These are phyloP conservation scores for Cephonodes hylas DNA, from an alignment of 2,888 invertebrate genomes.

Conservation along the genomic window DNA sequence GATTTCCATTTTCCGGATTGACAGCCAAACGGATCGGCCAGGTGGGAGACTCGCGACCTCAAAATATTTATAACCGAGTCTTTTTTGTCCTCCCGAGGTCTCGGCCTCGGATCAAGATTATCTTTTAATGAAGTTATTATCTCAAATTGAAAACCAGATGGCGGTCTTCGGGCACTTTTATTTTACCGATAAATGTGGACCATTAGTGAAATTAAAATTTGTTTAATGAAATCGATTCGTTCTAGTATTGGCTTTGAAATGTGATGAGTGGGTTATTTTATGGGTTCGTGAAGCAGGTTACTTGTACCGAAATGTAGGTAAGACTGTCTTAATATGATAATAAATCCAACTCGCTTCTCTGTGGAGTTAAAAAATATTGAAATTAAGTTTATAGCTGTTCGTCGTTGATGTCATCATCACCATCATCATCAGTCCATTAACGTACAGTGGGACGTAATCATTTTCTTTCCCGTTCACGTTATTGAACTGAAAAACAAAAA, in stretches of 20 bases:
- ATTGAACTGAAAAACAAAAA: neutral
- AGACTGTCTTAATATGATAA: neutral
- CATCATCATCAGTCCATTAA: no score
- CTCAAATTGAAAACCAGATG: slow-evolving; percentile 10
- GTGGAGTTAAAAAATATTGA: no score
- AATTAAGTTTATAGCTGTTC: no score
- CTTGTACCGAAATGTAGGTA: neutral
- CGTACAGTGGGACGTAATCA: no score
- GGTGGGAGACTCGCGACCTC: slow-evolving; percentile 15
- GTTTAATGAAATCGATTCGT: neutral
- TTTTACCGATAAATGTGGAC: neutral
- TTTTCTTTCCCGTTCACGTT: no score
- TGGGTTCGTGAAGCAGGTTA: neutral
- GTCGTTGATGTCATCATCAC: no score
- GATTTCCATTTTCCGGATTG: slow-evolving; percentile 29
- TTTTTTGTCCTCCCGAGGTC: slow-evolving; percentile 9
- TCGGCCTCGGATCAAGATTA: neutral
- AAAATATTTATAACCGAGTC: slow-evolving; percentile 23
- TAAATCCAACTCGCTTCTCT: no score
- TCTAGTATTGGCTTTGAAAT: neutral
- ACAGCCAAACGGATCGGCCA: slow-evolving; percentile 24
- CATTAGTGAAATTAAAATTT: neutral
- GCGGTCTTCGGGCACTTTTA: neutral
- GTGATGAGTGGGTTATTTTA: neutral
- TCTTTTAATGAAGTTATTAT: slow-evolving; percentile 11